Evolutionary conservation across 2,797 vertebrate genomes (phyloP).

Genomic region (Ispidina picta): DNA sequence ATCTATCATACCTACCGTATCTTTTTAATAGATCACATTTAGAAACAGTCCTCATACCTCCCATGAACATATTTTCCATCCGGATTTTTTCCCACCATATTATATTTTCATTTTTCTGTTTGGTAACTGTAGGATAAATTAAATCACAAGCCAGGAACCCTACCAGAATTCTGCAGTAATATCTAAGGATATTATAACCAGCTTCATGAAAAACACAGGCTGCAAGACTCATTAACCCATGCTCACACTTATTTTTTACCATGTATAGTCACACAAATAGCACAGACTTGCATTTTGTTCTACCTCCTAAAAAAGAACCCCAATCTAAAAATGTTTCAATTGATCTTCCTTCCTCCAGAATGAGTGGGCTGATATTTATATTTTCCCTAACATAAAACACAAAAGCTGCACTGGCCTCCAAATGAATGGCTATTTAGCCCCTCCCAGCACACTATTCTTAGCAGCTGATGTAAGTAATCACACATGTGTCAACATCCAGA

Average conservation of each 20-base stretch:
- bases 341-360: constrained; percentile 60
- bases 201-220: not conserved
- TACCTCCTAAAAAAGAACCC: not conserved
- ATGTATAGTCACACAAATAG: constrained; percentile 57
- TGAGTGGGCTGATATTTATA: constrained; percentile 9
- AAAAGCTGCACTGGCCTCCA: constrained; percentile 50
- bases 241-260: constrained; percentile 32
- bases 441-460: constrained; percentile 14
- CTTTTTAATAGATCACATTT: not conserved
- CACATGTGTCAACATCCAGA: constrained; percentile 25
- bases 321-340: constrained; percentile 42
- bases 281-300: not conserved
- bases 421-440: constrained; percentile 27
- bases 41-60: constrained; percentile 12
- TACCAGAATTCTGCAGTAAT: not conserved
- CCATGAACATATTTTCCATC: not conserved
- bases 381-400: constrained; percentile 35
- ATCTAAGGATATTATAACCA: not conserved
- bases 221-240: constrained; percentile 31
- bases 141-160: not conserved
- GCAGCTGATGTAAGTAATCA: not conserved
- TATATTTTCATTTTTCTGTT: constrained; percentile 20
- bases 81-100: not conserved
- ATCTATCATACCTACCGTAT: not conserved
- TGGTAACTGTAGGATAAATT: not conserved